phyloP scores from a whole-genome alignment of 2,888 invertebrate species.

The Scaptomyza polygonia region DNA sequence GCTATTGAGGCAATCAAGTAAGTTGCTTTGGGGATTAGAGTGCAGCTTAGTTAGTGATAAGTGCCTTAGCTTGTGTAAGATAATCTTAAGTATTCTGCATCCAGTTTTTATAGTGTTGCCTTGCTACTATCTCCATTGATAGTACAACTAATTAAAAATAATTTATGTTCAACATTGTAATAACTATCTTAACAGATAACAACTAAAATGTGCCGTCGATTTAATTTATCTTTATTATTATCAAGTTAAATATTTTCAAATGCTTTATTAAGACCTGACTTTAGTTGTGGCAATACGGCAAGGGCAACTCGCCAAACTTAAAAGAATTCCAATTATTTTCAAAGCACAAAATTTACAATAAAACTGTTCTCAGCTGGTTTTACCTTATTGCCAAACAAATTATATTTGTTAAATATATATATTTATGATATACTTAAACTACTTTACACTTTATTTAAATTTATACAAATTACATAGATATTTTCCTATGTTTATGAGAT shows the following conservation, averaged over 20 bases:
- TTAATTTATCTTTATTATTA: constrained; percentile 4
- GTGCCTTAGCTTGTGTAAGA: constrained; percentile 1
- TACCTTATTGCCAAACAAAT: constrained; percentile 12
- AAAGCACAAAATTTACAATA: neutral
- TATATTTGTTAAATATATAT: constrained; percentile 7
- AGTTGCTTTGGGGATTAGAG: constrained; percentile 23
- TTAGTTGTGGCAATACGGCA: neutral
- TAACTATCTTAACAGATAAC: constrained; percentile 27
- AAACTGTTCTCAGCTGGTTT: neutral
- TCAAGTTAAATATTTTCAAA: neutral
- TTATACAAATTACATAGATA: neutral
- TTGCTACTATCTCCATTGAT: constrained; percentile 13
- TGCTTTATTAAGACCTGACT: constrained; percentile 5
- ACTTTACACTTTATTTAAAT: neutral
- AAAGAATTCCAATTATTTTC: neutral
- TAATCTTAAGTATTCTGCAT: constrained; percentile 14
- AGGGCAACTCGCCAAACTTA: neutral
- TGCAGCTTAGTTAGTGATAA: constrained; percentile 7
- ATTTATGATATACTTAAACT: too few relatives aligned
- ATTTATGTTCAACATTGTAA: constrained; percentile 30
- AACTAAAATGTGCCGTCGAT: constrained; percentile 1
- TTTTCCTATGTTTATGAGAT: neutral
- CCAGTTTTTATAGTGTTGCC: neutral
- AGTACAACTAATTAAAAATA: constrained; percentile 44
- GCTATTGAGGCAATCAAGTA: neutral